A percentile compares a stretch with the other conserved stretches of the same genome.
Evolutionary conservation across 1,140 invertebrate species (phyloP).

Genomic region (Sarcophaga bullata): DNA sequence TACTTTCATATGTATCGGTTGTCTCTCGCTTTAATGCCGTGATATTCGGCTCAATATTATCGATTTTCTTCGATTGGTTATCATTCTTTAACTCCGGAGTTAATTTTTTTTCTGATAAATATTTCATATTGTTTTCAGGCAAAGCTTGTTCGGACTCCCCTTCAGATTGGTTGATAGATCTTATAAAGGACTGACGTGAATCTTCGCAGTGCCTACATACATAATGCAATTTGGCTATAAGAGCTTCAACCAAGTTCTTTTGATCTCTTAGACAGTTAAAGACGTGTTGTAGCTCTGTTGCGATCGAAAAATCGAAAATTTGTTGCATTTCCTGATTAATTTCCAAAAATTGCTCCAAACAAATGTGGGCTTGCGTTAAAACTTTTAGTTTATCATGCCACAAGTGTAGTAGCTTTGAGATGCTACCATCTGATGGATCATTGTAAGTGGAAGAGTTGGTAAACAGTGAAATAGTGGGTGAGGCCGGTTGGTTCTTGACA

Average conservation of each 20-base stretch:
- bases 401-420: background rate
- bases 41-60: background rate
- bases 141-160: background rate
- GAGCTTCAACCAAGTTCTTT: background rate
- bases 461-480: background rate
- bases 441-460: background rate
- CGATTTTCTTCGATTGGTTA: background rate
- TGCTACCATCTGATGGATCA: background rate
- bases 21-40: background rate
- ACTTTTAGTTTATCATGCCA: background rate
- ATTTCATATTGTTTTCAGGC: background rate
- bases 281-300: background rate
- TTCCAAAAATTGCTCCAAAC: background rate
- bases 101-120: background rate
- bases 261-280: background rate
- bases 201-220: constrained; percentile 1
- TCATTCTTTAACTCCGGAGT: background rate
- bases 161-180: background rate
- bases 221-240: background rate
- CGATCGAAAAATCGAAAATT: background rate
- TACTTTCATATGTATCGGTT: background rate
- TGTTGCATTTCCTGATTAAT: constrained; percentile 3
- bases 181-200: background rate
- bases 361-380: constrained; percentile 4
- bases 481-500: background rate